Evolutionary conservation across 2,113 vertebrate species (phyloP).

Genomic region (Gambusia holbrooki): DNA sequence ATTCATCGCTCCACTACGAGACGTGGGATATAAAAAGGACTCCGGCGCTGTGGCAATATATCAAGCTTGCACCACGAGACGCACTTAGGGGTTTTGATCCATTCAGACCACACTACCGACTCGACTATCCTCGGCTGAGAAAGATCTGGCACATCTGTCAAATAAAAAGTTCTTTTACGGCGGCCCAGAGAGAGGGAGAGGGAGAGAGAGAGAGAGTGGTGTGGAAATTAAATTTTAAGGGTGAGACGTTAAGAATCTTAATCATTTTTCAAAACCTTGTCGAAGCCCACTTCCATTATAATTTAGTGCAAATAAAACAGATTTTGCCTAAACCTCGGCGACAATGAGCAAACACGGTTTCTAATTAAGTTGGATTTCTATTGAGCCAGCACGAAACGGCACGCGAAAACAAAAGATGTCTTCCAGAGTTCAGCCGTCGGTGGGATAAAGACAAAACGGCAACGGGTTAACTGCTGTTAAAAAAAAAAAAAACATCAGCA

Average conservation of each 20-base stretch:
- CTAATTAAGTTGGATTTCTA: background rate
- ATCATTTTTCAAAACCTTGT: constrained; percentile 28
- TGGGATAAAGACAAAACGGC: background rate
- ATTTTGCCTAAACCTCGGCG: background rate
- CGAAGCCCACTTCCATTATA: background rate
- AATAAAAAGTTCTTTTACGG: constrained; percentile 30
- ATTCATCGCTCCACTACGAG: constrained; percentile 50
- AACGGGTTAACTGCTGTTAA: background rate
- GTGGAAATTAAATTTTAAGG: constrained; percentile 18
- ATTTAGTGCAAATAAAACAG: background rate
- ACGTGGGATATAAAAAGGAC: constrained; percentile 49
- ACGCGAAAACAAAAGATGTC: background rate
- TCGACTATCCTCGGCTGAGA: constrained; percentile 17
- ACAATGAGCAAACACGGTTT: background rate
- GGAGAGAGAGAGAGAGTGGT: background rate
- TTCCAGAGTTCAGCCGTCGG: background rate
- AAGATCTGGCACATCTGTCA: constrained; percentile 38
- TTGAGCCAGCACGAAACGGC: background rate
- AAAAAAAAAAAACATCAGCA: background rate
- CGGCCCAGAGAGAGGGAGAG: background rate
- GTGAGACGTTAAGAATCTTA: constrained; percentile 31
- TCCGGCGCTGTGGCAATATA: constrained; percentile 43
- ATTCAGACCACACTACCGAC: constrained; percentile 35
- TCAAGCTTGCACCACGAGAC: constrained; percentile 38
- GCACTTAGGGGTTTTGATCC: constrained; percentile 45